These are phyloP conservation scores for Cairina moschata DNA, from an alignment of 2,113 vertebrate species.

Conservation along the genomic window DNA sequence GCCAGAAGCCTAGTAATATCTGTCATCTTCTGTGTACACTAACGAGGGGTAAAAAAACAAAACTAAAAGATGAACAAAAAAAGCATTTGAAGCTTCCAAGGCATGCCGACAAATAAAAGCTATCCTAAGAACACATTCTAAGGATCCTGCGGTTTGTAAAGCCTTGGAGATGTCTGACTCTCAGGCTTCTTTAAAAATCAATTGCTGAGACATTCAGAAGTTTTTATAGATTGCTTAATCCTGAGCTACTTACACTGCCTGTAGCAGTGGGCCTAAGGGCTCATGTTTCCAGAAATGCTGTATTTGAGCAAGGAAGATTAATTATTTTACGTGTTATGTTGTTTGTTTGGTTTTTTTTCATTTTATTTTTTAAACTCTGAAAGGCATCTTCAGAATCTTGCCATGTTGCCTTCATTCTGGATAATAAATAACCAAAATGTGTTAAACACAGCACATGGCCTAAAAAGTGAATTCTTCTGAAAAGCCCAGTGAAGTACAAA, in stretches of 20 bases:
- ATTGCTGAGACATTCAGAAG: background rate
- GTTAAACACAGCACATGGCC: background rate
- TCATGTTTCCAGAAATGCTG: conserved; percentile 5
- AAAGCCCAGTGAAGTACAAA: conserved; percentile 12
- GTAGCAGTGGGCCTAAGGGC: background rate
- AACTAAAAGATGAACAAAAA: background rate
- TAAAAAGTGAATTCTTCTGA: background rate
- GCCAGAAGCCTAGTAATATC: background rate
- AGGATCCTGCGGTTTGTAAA: background rate
- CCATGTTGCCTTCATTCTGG: background rate
- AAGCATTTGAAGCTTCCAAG: background rate
- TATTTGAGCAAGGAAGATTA: background rate
- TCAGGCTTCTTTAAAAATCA: conserved; percentile 1
- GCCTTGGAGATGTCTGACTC: background rate
- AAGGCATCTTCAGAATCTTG: background rate
- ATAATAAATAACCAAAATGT: background rate
- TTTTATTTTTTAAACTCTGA: background rate
- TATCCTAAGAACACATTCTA: background rate
- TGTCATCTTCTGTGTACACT: background rate
- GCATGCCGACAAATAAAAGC: background rate
- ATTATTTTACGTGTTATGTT: background rate
- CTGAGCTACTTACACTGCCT: background rate
- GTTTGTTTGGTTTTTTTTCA: background rate
- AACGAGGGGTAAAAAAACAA: background rate
- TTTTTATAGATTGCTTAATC: background rate